These are phyloP conservation scores for Notodonta dromedarius DNA, from an alignment of 2,888 invertebrate species.

Conservation along the genomic window DNA sequence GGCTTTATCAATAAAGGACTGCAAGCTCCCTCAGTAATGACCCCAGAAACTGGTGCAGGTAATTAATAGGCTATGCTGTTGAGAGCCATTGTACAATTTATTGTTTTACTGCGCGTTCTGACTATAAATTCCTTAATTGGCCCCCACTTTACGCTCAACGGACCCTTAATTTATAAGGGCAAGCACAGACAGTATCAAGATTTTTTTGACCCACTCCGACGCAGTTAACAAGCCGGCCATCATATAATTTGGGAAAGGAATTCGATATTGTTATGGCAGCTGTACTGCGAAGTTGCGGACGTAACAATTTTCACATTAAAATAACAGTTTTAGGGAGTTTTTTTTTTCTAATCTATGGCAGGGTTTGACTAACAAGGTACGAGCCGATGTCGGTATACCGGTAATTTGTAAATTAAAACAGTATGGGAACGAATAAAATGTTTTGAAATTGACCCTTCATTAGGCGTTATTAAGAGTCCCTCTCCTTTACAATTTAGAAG, in stretches of 20 bases:
- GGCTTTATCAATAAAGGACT: constrained; percentile 38
- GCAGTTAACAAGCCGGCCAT: constrained; percentile 61
- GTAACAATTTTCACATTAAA: constrained; percentile 76
- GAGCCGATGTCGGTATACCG: constrained; percentile 56
- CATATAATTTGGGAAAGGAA: constrained; percentile 71
- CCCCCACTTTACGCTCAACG: constrained; percentile 71
- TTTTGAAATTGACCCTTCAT: constrained; percentile 70
- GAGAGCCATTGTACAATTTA: constrained; percentile 77
- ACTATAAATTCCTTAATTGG: constrained; percentile 82
- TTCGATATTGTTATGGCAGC: constrained; percentile 64
- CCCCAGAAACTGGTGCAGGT: constrained; percentile 61
- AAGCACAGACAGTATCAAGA: constrained; percentile 65
- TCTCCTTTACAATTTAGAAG: constrained; percentile 18
- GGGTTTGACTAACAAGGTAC: constrained; percentile 52
- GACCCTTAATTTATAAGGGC: constrained; percentile 79
- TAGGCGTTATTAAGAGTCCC: constrained; percentile 59
- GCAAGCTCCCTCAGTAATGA: constrained; percentile 42
- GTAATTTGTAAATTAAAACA: constrained; percentile 73
- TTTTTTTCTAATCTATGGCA: constrained; percentile 60
- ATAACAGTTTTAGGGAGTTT: constrained; percentile 60
- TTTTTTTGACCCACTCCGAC: constrained; percentile 52
- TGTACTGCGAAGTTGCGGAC: constrained; percentile 59
- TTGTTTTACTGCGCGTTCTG: constrained; percentile 79
- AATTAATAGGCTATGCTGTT: constrained; percentile 75
- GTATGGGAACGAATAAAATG: constrained; percentile 47